Conservation (phyloP, 2,113 vertebrate genomes). For the Caloenas nicobarica region DNA sequence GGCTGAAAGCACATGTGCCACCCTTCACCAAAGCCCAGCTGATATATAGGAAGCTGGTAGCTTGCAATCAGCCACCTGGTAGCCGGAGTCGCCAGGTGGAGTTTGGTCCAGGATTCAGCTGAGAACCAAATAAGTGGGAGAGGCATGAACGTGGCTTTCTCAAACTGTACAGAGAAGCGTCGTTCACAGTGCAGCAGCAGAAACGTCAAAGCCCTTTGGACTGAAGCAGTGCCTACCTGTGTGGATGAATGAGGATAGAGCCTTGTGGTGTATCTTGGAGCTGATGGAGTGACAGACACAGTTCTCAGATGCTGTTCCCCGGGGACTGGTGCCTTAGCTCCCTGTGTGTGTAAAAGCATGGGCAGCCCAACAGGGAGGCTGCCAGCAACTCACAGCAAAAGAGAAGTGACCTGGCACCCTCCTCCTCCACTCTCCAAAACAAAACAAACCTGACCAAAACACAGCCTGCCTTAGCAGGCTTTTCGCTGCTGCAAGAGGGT, state of each 20-base stretch:
- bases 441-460: background rate
- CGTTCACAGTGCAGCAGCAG: rapidly evolving
- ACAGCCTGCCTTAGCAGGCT: background rate
- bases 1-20: background rate
- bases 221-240: too few species aligned
- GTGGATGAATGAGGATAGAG: background rate
- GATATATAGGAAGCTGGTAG: background rate
- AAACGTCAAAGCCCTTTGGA: background rate
- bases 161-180: background rate
- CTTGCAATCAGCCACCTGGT: background rate
- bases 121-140: background rate
- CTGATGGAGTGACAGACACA: background rate
- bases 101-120: background rate
- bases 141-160: background rate
- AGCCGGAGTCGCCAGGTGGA: background rate
- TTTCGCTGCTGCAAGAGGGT: background rate
- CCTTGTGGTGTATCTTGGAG: background rate
- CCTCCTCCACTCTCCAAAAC: background rate
- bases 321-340: background rate
- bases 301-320: background rate
- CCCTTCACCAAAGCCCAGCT: background rate
- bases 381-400: background rate
- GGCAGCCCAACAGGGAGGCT: background rate
- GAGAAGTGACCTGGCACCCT: background rate
- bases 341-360: background rate